Percentiles rank a stretch among this genome's conserved stretches.
Conservation (phyloP, 1,140 invertebrate species). For the Drosophila gunungcola region DNA sequence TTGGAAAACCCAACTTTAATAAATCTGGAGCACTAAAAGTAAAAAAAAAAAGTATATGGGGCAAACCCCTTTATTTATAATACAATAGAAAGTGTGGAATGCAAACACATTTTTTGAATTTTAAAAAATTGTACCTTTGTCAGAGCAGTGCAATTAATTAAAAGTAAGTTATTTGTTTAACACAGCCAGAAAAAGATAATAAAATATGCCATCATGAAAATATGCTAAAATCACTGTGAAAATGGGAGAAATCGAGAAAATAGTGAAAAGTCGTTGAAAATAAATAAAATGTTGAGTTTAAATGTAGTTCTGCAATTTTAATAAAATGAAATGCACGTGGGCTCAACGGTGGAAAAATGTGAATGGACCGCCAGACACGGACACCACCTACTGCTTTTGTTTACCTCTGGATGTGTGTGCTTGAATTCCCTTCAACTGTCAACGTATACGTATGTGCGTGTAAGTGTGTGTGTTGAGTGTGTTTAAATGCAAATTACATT, state of each 20-base stretch:
- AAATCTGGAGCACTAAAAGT: too few relatives aligned
- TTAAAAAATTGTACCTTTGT: constrained; percentile 13
- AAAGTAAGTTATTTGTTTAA: constrained; percentile 48
- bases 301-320: constrained; percentile 80
- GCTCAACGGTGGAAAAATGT: constrained; percentile 59
- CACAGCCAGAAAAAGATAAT: constrained; percentile 9
- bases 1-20: too few relatives aligned
- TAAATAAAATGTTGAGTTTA: constrained; percentile 64
- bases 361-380: constrained; percentile 59
- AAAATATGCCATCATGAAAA: constrained; percentile 30
- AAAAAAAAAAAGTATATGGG: too few relatives aligned
- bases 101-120: constrained; percentile 6
- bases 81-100: constrained; percentile 3
- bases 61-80: neutral
- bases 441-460: neutral
- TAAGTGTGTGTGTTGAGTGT: constrained; percentile 23
- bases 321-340: constrained; percentile 81
- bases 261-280: constrained; percentile 24
- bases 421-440: constrained; percentile 21
- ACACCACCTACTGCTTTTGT: constrained; percentile 14
- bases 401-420: constrained; percentile 4
- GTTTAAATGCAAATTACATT: constrained; percentile 82
- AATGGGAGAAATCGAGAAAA: constrained; percentile 9
- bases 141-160: constrained; percentile 50
- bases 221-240: constrained; percentile 40